Conservation (phyloP, 2,888 invertebrate genomes). For the Acrocera orbiculus region DNA sequence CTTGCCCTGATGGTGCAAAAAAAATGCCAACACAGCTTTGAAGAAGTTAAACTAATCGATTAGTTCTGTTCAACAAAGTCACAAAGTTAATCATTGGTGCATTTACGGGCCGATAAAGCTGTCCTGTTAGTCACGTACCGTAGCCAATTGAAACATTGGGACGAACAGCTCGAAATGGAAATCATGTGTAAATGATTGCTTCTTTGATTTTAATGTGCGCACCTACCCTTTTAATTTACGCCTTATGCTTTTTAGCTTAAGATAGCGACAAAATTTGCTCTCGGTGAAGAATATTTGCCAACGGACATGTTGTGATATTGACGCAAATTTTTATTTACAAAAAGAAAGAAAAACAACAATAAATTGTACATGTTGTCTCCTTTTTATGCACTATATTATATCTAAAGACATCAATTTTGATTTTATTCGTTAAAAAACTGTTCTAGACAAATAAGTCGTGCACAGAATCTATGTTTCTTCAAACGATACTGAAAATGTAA, state of each 20-base stretch:
- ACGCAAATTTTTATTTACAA: too few species aligned
- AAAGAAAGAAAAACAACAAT: too few species aligned
- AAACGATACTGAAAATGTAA: constrained; percentile 8
- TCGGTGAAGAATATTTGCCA: too few species aligned
- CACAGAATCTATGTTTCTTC: constrained; percentile 6
- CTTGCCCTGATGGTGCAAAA: too few species aligned
- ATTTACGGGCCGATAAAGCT: constrained; percentile 9
- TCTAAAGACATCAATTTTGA: too few species aligned
- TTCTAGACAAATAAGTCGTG: too few species aligned
- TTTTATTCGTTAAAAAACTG: too few species aligned
- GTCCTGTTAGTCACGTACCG: constrained; percentile 7
- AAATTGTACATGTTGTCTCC: too few species aligned
- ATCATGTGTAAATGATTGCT: constrained; percentile 6
- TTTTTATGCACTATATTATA: too few species aligned
- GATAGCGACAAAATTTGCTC: too few species aligned
- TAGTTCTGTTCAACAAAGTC: constrained; percentile 9
- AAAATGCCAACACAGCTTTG: background rate
- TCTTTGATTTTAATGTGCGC: constrained; percentile 5
- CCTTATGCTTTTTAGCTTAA: too few species aligned
- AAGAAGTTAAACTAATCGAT: constrained; percentile 8
- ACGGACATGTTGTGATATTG: background rate
- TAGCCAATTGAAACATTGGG: constrained; percentile 4
- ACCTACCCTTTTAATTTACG: too few species aligned
- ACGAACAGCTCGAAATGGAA: constrained; percentile 6
- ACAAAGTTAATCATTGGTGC: constrained; percentile 8